Base-by-base conservation (phyloP, 2,888 invertebrate genomes). In the Orthosia cruda region DNA sequence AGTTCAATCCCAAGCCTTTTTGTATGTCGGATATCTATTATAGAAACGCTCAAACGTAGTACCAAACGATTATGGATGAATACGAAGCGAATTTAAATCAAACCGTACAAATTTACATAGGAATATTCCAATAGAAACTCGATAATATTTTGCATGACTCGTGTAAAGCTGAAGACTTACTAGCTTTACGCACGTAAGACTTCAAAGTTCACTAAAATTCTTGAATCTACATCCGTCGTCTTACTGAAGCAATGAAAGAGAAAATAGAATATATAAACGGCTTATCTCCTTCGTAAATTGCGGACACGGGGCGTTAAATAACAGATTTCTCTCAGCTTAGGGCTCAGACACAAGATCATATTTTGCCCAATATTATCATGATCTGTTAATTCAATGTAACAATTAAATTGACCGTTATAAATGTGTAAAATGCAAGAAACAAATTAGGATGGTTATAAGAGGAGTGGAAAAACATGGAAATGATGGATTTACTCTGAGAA, bases 241-340 rank as follows among this genome's bases (percentile, higher is more conserved):
- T 58, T 72, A 69, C 66, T 71, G 52, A 54, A 12, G 79, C 71
- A 82, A 61, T 59, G 79, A 82, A 82, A 82, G 82, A 83, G 82
- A 82, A 82, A 83, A 74, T 83, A 72, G 79, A 83, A 82, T 82
- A 82, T 70, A 74, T 70, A 69, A 74, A 70, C 79, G 70, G 69
- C 79, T 79, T 83, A 79, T 82, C 83, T 83, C 71, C 79, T 74
- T 83, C 66, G 62, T 82, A 79, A 83, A 79, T 83, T 83, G 67
- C 67, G 73, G 67, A 79, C 78, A 76, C 73, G 67, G 74, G 76
- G 81, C 76, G 71, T 77, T 78, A 84, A 84, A 81, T 84, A 80
- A 78, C 81, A 66, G 79, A 79, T 84, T 84, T 84, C 84, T 79
- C 84, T 84, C 62, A 23, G n/a, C 69, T 82, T 61, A 74, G 66